Conservation (phyloP, 2,797 vertebrate species). For the Catostomus latipinnis region DNA sequence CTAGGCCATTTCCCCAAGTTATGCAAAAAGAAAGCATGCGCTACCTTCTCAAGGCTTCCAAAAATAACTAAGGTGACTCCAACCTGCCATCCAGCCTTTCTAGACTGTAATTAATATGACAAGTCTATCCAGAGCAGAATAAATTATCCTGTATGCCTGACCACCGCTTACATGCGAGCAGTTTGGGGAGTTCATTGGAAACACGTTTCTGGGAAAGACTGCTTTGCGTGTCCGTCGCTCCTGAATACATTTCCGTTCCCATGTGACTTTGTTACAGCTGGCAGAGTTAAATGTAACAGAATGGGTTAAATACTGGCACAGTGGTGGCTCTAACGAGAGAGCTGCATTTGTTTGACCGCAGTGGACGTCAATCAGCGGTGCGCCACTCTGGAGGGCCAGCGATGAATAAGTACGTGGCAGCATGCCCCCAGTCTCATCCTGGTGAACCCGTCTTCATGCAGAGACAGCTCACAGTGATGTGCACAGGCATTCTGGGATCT, state of each 20-base stretch:
- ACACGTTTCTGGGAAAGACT: slow-evolving; percentile 66
- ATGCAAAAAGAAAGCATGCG: slow-evolving; percentile 50
- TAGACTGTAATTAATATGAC: slow-evolving; percentile 65
- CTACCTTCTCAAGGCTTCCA: slow-evolving; percentile 54
- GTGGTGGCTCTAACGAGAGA: slow-evolving; percentile 22
- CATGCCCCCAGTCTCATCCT: slow-evolving; percentile 18
- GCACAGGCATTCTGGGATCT: slow-evolving; percentile 24
- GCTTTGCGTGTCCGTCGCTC: slow-evolving; percentile 70
- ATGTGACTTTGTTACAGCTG: slow-evolving; percentile 47
- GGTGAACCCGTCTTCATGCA: slow-evolving; percentile 30
- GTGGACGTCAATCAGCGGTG: slow-evolving; percentile 20
- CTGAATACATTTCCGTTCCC: slow-evolving; percentile 76
- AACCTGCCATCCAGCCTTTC: slow-evolving; percentile 52
- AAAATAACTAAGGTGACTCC: slow-evolving; percentile 59
- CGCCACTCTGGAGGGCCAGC: slow-evolving; percentile 23
- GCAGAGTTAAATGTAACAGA: slow-evolving; percentile 47
- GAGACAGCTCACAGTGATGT: slow-evolving; percentile 39
- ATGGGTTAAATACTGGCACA: slow-evolving; percentile 50
- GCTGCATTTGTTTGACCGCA: slow-evolving; percentile 24
- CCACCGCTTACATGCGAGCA: slow-evolving; percentile 64
- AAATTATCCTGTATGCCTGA: slow-evolving; percentile 71
- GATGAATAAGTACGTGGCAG: slow-evolving; percentile 27
- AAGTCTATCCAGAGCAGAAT: slow-evolving; percentile 55
- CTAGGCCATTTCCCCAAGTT: slow-evolving; percentile 49
- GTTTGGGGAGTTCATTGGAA: slow-evolving; percentile 69